Base-by-base conservation (phyloP, 2,888 invertebrate species). In the Oxystoma pomonae region DNA sequence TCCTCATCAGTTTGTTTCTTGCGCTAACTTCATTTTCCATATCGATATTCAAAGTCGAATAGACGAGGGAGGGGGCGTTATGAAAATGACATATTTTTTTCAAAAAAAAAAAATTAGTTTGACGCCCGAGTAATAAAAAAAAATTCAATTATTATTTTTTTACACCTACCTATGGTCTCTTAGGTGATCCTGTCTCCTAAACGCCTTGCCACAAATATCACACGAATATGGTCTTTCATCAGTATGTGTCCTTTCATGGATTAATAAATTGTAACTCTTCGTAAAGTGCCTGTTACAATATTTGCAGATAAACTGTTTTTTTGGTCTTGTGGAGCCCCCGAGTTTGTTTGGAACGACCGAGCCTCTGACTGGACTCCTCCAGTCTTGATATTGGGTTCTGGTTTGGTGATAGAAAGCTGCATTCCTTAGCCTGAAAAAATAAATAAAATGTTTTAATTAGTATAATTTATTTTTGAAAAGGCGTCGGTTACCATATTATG, bases 221-320 rank as follows among this genome's bases (percentile, higher is more conserved):
- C 97, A 97, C 52, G 94, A 92, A 81, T 96, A 98, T 12, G 97
- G 97, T 66, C 97, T 85, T 81, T 98, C 97, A 78, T 97, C 96
- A 50, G 97, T 98, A 80, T 98, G 98, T 1, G 97, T 98, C 75
- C 96, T 86, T 79, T 97, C 98, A 80, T 98, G 98, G 72, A 98
- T 98, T 74, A 98, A 86, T 73, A 98, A 85, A 81, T 98, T 98
- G 85, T 98, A 98, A 58, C 96, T 95, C 81, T 98, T 98, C 69
- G 97, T 98, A 82, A 98, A 98, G 78, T 97, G 95, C 50, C 98
- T 87, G 78, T 94, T 91, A 83, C 98, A 98, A 82, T 92, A 98
- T 82, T 96, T 94, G 86, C 98, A 98, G 76, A 98, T 97, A 82
- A 96, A 98, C 82, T 98, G 90, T 72, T 90, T 90, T 79, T 90